These are phyloP conservation scores for Gadopsis bispinosus DNA, from an alignment of 2,797 vertebrate species.

Conservation along the genomic window DNA sequence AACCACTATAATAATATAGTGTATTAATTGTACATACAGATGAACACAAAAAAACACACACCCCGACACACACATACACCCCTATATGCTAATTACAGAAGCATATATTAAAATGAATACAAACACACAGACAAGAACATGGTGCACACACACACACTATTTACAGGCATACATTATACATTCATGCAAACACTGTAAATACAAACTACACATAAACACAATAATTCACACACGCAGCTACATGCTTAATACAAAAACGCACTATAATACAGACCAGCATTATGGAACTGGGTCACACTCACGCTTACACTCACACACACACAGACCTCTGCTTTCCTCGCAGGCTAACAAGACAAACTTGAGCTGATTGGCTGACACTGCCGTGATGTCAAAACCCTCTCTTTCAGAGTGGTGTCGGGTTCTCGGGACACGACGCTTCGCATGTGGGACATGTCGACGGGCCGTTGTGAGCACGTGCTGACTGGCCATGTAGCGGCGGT, in stretches of 20 bases:
- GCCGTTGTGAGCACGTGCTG: slow-evolving; percentile 93
- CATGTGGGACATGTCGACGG: slow-evolving; percentile 93
- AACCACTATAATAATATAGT: slow-evolving; percentile 9
- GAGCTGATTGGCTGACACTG: background rate
- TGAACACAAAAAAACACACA: background rate
- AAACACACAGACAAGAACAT: background rate
- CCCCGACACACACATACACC: background rate
- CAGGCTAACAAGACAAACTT: background rate
- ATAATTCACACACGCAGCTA: background rate
- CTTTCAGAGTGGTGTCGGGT: slow-evolving; percentile 92
- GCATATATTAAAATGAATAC: background rate
- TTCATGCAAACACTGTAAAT: background rate
- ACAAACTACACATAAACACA: background rate
- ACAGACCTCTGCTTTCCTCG: background rate
- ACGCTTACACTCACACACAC: background rate
- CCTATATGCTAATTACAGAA: no score
- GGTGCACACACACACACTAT: background rate
- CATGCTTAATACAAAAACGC: background rate
- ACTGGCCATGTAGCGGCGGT: slow-evolving; percentile 94
- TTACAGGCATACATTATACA: background rate
- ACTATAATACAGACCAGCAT: background rate
- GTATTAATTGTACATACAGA: background rate
- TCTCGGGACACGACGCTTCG: slow-evolving; percentile 94
- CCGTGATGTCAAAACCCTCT: slow-evolving; percentile 6
- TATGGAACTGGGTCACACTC: slow-evolving; percentile 2